Evolutionary conservation across 2,888 invertebrate species (phyloP).

Genomic region (Chaetogeoica ovagalla): DNA sequence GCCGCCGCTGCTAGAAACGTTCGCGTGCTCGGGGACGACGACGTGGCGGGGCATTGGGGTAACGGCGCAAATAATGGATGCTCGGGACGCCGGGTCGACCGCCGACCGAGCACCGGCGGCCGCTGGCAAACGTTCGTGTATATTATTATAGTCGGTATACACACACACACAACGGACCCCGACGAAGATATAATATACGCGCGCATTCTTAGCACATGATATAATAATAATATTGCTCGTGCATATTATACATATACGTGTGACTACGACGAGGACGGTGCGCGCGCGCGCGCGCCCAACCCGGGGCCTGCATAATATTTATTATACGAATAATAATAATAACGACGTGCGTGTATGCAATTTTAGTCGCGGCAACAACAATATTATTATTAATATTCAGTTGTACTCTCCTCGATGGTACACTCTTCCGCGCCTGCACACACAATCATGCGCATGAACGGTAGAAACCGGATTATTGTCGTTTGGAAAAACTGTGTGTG

Average conservation of each 20-base stretch:
- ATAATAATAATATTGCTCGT: slow-evolving; percentile 25
- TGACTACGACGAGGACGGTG: slow-evolving; percentile 4
- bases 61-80: slow-evolving; percentile 62
- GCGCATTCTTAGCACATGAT: slow-evolving; percentile 52
- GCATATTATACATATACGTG: neutral
- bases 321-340: neutral
- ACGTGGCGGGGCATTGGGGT: slow-evolving; percentile 55
- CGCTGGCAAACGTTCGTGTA: slow-evolving; percentile 11
- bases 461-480: slow-evolving; percentile 38
- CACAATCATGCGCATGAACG: neutral
- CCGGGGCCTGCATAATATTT: slow-evolving; percentile 4
- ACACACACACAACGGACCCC: neutral
- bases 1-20: slow-evolving; percentile 53
- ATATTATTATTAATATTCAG: neutral
- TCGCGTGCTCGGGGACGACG: slow-evolving; percentile 21
- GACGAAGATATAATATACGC: slow-evolving; percentile 22
- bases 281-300: neutral
- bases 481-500: neutral
- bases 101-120: slow-evolving; percentile 54
- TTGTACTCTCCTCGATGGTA: slow-evolving; percentile 4
- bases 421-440: neutral
- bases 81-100: slow-evolving; percentile 58
- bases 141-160: neutral
- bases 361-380: slow-evolving; percentile 9
- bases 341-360: neutral